Conservation (phyloP, 2,113 vertebrate genomes). For the Ctenomys sociabilis region DNA sequence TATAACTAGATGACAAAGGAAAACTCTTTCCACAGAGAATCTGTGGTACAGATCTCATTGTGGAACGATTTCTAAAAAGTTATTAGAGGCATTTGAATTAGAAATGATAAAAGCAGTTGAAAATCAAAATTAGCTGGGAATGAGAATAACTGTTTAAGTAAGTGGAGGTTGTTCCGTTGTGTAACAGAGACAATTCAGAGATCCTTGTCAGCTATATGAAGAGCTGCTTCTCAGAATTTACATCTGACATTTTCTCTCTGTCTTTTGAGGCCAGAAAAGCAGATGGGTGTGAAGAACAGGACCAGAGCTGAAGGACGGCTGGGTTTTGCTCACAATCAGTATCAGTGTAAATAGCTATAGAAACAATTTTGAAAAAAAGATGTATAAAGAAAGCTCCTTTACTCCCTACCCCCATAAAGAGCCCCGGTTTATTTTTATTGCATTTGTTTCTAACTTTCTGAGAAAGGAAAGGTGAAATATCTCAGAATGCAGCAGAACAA, state of each 20-base stretch:
- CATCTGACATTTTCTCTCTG: slow-evolving; percentile 4
- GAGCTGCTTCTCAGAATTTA: background rate
- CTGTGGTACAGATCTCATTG: slow-evolving; percentile 16
- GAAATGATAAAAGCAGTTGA: slow-evolving; percentile 60
- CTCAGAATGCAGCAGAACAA: background rate
- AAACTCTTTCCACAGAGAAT: slow-evolving; percentile 61
- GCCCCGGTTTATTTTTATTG: background rate
- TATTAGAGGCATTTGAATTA: slow-evolving; percentile 48
- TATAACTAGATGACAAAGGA: slow-evolving; percentile 71
- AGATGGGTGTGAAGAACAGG: background rate
- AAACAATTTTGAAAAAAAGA: background rate
- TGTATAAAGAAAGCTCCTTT: background rate
- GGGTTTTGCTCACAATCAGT: background rate
- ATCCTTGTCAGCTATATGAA: background rate
- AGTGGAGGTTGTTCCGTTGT: background rate
- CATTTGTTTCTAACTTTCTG: slow-evolving; percentile 1
- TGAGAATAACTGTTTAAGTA: background rate
- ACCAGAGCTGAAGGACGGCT: background rate
- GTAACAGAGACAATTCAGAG: background rate
- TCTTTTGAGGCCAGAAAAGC: background rate
- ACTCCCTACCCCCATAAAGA: background rate
- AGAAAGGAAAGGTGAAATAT: background rate
- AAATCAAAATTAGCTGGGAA: slow-evolving; percentile 54
- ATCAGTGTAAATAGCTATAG: background rate
- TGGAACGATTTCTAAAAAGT: slow-evolving; percentile 47